These are phyloP conservation scores for Danio kyathit DNA, from an alignment of 2,797 vertebrate species.

Conservation along the genomic window DNA sequence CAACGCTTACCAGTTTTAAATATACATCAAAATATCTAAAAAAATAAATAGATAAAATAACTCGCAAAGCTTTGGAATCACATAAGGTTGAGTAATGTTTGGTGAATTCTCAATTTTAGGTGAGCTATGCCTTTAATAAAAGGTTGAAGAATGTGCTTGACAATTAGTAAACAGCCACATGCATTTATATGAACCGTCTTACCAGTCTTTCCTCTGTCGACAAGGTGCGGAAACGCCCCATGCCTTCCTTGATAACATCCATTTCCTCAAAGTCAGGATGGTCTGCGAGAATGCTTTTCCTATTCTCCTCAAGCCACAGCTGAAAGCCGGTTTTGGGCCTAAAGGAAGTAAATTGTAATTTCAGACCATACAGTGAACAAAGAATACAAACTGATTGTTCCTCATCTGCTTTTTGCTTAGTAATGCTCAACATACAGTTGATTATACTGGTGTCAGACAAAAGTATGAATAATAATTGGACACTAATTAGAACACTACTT, in stretches of 20 bases:
- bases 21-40: too few species aligned
- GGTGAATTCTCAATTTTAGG: too few species aligned
- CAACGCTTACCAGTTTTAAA: too few species aligned
- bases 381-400: neutral
- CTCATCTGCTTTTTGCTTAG: neutral
- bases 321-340: slow-evolving; percentile 95
- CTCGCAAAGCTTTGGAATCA: too few species aligned
- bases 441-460: neutral
- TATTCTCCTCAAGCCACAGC: slow-evolving; percentile 93
- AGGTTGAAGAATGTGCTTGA: neutral
- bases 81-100: too few species aligned
- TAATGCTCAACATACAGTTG: neutral
- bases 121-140: neutral
- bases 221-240: slow-evolving; percentile 88
- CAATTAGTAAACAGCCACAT: neutral
- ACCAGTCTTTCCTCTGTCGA: slow-evolving; percentile 85
- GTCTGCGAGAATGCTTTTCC: slow-evolving; percentile 84
- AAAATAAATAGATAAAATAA: too few species aligned
- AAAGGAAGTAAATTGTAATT: neutral
- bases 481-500: too few species aligned
- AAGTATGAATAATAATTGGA: neutral
- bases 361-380: slow-evolving; percentile 37
- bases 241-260: slow-evolving; percentile 95
- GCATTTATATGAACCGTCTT: slow-evolving; percentile 22
- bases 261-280: slow-evolving; percentile 88